Evolutionary conservation across 1,140 invertebrate species (phyloP).

Genomic region (Brachionus manjavacas): DNA sequence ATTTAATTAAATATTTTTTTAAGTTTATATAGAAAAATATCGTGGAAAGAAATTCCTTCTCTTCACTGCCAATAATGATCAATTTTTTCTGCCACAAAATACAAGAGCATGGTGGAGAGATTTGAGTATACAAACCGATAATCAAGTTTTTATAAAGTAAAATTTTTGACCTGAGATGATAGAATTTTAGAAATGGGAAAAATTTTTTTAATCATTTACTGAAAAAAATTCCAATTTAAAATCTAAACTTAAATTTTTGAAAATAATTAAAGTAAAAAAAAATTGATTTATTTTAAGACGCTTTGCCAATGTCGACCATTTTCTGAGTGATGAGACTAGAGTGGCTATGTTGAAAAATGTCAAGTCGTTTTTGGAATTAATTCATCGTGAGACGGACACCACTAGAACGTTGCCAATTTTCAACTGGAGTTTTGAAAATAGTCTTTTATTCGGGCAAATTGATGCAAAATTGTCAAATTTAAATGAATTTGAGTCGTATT

Average conservation of each 20-base stretch:
- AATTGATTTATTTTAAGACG: neutral
- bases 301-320: neutral
- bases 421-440: slow-evolving; percentile 6
- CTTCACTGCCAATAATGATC: neutral
- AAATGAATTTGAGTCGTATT: neutral
- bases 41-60: neutral
- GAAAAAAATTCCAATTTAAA: neutral
- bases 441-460: neutral
- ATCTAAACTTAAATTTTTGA: neutral
- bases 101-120: neutral
- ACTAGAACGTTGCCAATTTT: neutral
- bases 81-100: slow-evolving; percentile 2
- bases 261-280: neutral
- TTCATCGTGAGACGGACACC: neutral
- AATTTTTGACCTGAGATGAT: no score
- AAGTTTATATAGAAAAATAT: slow-evolving; percentile 11
- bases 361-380: neutral
- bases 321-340: neutral
- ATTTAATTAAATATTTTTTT: neutral
- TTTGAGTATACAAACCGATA: neutral
- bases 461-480: neutral
- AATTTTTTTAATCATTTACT: no score
- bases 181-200: no score
- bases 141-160: slow-evolving; percentile 9
- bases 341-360: neutral